These are phyloP conservation scores for Siphamia tubifer DNA, from an alignment of 2,113 vertebrate genomes.

Conservation along the genomic window DNA sequence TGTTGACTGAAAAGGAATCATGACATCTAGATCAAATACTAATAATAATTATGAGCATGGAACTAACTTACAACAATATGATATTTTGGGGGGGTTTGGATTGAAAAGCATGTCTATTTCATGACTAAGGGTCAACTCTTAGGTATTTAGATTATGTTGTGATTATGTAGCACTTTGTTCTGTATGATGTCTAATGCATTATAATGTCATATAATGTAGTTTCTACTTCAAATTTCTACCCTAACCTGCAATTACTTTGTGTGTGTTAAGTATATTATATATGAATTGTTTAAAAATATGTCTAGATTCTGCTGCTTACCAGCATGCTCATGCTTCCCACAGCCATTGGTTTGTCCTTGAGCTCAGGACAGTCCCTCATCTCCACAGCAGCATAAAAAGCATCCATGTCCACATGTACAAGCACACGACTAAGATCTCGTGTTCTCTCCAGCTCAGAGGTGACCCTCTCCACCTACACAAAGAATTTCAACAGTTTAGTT, in stretches of 20 bases:
- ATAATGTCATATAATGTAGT: background rate
- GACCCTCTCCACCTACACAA: constrained; percentile 84
- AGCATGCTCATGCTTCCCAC: constrained; percentile 96
- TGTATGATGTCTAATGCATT: no score
- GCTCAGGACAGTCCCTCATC: constrained; percentile 91
- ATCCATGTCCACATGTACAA: constrained; percentile 98
- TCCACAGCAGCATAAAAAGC: constrained; percentile 98
- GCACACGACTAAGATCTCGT: constrained; percentile 86
- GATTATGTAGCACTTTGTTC: no score
- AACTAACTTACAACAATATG: no score
- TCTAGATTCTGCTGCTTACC: constrained; percentile 76
- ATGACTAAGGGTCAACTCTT: no score
- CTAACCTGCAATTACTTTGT: no score
- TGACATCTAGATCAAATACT: background rate
- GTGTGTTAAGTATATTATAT: no score
- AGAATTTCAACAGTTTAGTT: no score
- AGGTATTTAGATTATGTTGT: no score
- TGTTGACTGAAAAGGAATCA: constrained; percentile 82
- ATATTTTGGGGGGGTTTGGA: no score
- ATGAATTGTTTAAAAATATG: no score
- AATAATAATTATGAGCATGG: no score
- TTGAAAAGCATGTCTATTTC: no score
- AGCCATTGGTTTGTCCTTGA: constrained; percentile 92
- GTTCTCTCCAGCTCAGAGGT: constrained; percentile 81
- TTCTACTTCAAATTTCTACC: background rate